phyloP scores from a whole-genome alignment of 2,113 vertebrate genomes.

The Gambusia holbrooki region DNA sequence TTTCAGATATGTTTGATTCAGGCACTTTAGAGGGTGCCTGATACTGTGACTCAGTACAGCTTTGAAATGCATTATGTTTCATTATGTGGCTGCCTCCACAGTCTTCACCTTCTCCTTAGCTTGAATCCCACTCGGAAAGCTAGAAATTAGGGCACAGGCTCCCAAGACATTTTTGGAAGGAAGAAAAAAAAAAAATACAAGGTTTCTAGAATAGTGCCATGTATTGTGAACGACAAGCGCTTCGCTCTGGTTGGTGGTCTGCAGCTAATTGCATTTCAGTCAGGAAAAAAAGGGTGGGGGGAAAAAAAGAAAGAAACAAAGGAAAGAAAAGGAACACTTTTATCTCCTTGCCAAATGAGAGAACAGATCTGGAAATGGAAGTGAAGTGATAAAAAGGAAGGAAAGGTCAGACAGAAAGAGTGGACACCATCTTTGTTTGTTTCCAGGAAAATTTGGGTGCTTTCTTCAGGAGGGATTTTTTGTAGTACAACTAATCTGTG shows the following conservation, averaged over 20 bases:
- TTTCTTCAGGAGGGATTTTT: slow-evolving; percentile 7
- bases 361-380: slow-evolving; percentile 11
- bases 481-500: slow-evolving; percentile 5
- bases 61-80: slow-evolving; percentile 62
- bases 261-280: slow-evolving; percentile 59
- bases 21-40: slow-evolving; percentile 37
- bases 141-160: slow-evolving; percentile 74
- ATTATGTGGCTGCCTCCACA: slow-evolving; percentile 58
- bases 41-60: slow-evolving; percentile 54
- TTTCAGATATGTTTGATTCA: slow-evolving; percentile 15
- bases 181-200: slow-evolving; percentile 66
- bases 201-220: slow-evolving; percentile 61
- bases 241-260: slow-evolving; percentile 32
- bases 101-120: slow-evolving; percentile 72
- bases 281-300: slow-evolving; percentile 44
- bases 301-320: slow-evolving; percentile 1
- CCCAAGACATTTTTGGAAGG: slow-evolving; percentile 65
- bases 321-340: background rate
- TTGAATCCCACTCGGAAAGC: slow-evolving; percentile 68
- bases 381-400: slow-evolving; percentile 7
- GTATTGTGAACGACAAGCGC: slow-evolving; percentile 51
- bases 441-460: slow-evolving; percentile 6
- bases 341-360: background rate
- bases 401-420: background rate
- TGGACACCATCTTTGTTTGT: background rate